Evolutionary conservation across 2,888 invertebrate genomes (phyloP).

Genomic region (Trissonchulus sp.): DNA sequence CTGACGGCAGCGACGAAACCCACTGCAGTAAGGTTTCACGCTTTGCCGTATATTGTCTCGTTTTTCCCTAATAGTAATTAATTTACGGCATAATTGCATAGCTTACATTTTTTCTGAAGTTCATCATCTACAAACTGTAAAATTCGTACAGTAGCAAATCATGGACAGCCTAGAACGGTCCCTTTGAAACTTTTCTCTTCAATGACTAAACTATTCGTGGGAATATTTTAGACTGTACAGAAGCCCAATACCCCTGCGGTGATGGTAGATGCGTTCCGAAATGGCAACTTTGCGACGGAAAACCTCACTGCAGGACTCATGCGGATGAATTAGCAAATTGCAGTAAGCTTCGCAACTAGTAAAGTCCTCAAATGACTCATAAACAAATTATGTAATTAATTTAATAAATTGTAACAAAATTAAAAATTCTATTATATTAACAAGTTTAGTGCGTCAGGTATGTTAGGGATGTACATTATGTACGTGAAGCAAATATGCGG

Average conservation of each 20-base stretch:
- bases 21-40: slow-evolving; percentile 16
- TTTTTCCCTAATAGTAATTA: neutral
- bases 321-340: slow-evolving; percentile 15
- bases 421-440: no score
- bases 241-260: slow-evolving; percentile 12
- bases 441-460: no score
- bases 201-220: no score
- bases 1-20: slow-evolving; percentile 24
- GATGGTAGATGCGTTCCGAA: slow-evolving; percentile 11
- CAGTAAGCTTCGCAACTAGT: neutral
- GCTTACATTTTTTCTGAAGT: no score
- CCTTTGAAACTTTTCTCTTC: no score
- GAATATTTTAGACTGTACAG: slow-evolving; percentile 13
- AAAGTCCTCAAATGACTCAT: neutral
- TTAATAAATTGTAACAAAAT: neutral
- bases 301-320: neutral
- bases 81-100: no score
- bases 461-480: no score
- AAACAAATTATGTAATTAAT: neutral
- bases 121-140: no score
- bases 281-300: slow-evolving; percentile 16
- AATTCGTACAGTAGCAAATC: no score
- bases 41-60: neutral
- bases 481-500: no score
- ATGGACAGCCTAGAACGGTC: no score